phyloP scores from a whole-genome alignment of 2,888 invertebrate species.

The Allolobophora icterica region DNA sequence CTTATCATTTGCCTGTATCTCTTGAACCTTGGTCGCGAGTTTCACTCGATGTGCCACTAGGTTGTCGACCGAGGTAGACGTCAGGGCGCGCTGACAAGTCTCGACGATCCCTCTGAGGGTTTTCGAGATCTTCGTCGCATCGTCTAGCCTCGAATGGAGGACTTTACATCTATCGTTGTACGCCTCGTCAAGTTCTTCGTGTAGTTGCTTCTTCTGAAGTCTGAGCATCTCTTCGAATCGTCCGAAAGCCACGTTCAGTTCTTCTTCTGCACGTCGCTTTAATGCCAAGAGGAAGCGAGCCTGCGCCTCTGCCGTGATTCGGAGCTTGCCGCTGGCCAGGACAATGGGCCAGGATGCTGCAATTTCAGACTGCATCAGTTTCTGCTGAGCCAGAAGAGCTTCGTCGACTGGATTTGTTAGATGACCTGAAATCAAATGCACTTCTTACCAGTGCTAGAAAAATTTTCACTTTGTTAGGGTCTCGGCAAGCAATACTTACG shows the following conservation, averaged over 20 bases:
- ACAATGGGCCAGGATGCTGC: conserved; percentile 43
- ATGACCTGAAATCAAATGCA: not conserved
- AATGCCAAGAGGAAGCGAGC: not conserved
- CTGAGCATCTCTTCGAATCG: not conserved
- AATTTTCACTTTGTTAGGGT: not conserved
- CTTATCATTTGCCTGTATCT: not conserved
- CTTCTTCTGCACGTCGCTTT: not conserved
- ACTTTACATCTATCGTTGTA: not conserved
- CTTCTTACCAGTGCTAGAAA: not conserved
- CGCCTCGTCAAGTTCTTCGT: not conserved
- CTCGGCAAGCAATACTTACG: no score
- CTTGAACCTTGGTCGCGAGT: not conserved
- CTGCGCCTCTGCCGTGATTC: not conserved
- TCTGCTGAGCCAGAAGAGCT: not conserved
- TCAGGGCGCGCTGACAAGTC: not conserved
- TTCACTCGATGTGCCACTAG: conserved; percentile 22
- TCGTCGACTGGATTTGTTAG: not conserved
- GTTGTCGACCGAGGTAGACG: not conserved
- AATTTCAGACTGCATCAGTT: conserved; percentile 25
- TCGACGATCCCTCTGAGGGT: not conserved
- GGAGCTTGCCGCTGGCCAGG: conserved; percentile 14
- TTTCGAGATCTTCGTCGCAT: not conserved
- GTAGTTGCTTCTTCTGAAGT: not conserved
- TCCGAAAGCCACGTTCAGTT: not conserved
- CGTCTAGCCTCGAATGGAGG: not conserved